Base-by-base conservation (phyloP, 2,113 vertebrate species). In the Podocnemis expansa region DNA sequence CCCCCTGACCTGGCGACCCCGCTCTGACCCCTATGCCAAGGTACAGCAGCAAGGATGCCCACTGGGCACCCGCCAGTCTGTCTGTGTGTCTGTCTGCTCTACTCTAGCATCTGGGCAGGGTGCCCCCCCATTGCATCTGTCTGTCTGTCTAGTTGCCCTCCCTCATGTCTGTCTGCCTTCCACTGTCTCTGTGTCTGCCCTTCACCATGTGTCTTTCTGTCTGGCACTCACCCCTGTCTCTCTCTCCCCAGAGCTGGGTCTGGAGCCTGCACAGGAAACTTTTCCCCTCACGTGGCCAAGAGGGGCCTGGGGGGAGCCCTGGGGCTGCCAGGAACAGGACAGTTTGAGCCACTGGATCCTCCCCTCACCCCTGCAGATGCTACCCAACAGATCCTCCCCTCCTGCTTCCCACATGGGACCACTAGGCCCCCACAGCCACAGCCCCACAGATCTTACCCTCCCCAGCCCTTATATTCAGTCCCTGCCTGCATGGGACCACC, bases 221-320 rank as follows among this genome's bases (percentile, higher is more conserved):
- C 63, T 2, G n/a, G n/a, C 63, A 16, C 31, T 87, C 38, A 87
- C 22, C 38, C n/a, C 2, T 21, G 6, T 49, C 31, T 54, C 10
- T 82, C 81, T 91, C 43, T 70, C 79, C 86, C 47, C 75, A 89
- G 90, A 85, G 21, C 24, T 91, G 90, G 90, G 85, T 87, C 22
- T 87, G 85, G 85, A 91, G 90, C 73, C 80, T 91, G 25, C 85
- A 91, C 45, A 85, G 90, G 85, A 91, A 91, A 58, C 90, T 91
- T 47, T 91, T 91, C 21, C 82, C 85, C 49, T 80, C 85, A 3
- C 47, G 17, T 38, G 54, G 49, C 19, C 80, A 52, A 52, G 51
- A 52, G 16, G 51, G 51, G 27, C 6, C 47, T 49, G 87, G 76
- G 56, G 41, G 70, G 25, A 22, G 76, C 73, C 80, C 85, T 34